phyloP scores from a whole-genome alignment of 2,797 vertebrate genomes.

The Cephalopachus bancanus region DNA sequence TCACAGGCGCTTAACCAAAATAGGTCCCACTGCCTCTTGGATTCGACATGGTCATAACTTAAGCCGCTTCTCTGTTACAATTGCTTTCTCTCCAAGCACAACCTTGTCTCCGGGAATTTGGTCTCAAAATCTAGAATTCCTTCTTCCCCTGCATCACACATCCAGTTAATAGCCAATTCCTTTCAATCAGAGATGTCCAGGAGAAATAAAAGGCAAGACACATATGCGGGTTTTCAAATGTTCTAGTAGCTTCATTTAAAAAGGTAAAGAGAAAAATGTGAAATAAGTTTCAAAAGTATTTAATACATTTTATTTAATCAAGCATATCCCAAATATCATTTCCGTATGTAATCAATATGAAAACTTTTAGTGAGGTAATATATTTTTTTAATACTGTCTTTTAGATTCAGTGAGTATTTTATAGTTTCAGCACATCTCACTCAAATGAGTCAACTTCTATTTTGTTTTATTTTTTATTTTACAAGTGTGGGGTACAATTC shows the following conservation, averaged over 20 bases:
- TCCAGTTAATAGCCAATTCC: not conserved
- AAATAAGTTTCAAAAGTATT: conserved; percentile 16
- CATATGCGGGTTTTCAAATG: not conserved
- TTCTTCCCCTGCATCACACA: not conserved
- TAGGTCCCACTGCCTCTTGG: not conserved
- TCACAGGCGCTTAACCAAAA: not conserved
- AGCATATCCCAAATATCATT: not conserved
- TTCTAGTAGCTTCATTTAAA: not conserved
- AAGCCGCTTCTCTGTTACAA: not conserved
- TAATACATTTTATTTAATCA: conserved; percentile 38
- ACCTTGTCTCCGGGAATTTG: not conserved
- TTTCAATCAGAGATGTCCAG: not conserved
- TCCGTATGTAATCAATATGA: not conserved
- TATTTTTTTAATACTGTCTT: not conserved
- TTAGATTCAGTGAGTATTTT: conserved; percentile 25
- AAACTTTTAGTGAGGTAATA: not conserved
- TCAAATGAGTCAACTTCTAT: not conserved
- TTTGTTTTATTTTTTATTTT: no score
- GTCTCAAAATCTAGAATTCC: conserved; percentile 10
- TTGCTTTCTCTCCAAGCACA: not conserved
- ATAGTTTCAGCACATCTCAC: not conserved
- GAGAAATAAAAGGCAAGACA: not conserved
- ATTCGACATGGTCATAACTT: not conserved
- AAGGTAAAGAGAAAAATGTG: not conserved
- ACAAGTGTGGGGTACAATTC: no score